phyloP scores from a whole-genome alignment of 2,888 invertebrate species.

The Sipha maydis region DNA sequence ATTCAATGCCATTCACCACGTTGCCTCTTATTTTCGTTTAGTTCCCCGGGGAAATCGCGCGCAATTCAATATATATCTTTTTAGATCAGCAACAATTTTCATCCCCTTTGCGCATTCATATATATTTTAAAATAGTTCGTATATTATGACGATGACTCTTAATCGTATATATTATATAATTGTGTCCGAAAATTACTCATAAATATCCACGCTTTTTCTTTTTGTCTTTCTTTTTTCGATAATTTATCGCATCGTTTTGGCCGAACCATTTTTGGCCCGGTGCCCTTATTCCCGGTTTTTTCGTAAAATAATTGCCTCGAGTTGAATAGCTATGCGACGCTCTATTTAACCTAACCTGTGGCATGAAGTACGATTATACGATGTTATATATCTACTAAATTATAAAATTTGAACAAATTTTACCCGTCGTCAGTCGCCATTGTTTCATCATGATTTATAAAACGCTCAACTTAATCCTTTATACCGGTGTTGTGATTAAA shows the following conservation, averaged over 20 bases:
- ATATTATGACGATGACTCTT: neutral
- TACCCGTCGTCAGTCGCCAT: too few relatives aligned
- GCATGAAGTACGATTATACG: neutral
- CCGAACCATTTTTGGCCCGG: neutral
- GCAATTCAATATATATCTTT: constrained; percentile 51
- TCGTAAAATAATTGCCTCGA: neutral
- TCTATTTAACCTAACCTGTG: neutral
- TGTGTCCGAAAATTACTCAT: constrained; percentile 24
- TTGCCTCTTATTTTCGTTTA: constrained; percentile 26
- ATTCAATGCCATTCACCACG: constrained; percentile 18
- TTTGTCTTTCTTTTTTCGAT: neutral
- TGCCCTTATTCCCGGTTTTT: neutral
- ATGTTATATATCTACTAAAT: too few relatives aligned
- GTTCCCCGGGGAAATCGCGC: constrained; percentile 31
- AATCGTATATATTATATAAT: neutral
- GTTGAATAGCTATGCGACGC: neutral
- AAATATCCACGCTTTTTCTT: neutral
- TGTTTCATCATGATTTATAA: neutral
- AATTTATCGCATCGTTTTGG: neutral
- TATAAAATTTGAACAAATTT: too few relatives aligned
- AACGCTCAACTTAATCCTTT: neutral
- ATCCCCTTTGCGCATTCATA: neutral
- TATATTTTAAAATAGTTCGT: neutral
- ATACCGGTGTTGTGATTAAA: neutral
- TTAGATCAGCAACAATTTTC: constrained; percentile 46